phyloP scores from a whole-genome alignment of 2,797 vertebrate genomes.

The Sebastes ruberrimus region DNA sequence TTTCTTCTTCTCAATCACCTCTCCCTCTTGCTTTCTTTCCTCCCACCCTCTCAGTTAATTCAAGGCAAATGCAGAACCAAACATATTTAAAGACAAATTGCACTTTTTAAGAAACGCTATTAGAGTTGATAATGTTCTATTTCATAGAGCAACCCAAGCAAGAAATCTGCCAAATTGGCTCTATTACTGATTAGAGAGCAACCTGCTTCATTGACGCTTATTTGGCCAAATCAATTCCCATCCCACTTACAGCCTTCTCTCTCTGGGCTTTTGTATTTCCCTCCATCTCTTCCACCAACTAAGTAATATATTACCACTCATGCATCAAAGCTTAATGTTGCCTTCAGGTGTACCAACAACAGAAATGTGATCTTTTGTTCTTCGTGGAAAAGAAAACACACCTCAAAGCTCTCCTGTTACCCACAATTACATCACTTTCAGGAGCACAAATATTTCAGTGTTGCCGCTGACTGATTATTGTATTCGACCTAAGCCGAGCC shows the following conservation, averaged over 20 bases:
- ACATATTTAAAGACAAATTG: conserved; percentile 1
- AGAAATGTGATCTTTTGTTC: neutral
- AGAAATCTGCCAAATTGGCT: conserved; percentile 26
- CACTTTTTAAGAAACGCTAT: conserved; percentile 8
- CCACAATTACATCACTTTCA: conserved; percentile 35
- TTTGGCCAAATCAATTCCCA: conserved; percentile 23
- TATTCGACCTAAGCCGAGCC: neutral
- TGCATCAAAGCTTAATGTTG: conserved; percentile 19
- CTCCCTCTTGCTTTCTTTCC: neutral
- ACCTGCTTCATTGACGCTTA: conserved; percentile 13
- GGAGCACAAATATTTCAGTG: conserved; percentile 4
- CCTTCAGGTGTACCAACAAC: conserved; percentile 17
- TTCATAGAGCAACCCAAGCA: neutral
- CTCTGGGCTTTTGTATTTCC: neutral
- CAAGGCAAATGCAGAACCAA: neutral
- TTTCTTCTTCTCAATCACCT: neutral
- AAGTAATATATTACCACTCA: neutral
- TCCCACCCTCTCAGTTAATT: neutral
- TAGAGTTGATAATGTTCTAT: conserved; percentile 11
- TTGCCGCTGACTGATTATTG: neutral
- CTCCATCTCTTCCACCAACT: neutral
- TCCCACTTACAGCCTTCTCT: neutral
- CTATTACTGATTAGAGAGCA: conserved; percentile 25
- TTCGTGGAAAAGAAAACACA: neutral
- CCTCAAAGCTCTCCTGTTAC: neutral